A percentile compares a stretch with the other conserved stretches of the same genome.
Evolutionary conservation across 2,113 vertebrate species (phyloP).

Genomic region (Indicator indicator): DNA sequence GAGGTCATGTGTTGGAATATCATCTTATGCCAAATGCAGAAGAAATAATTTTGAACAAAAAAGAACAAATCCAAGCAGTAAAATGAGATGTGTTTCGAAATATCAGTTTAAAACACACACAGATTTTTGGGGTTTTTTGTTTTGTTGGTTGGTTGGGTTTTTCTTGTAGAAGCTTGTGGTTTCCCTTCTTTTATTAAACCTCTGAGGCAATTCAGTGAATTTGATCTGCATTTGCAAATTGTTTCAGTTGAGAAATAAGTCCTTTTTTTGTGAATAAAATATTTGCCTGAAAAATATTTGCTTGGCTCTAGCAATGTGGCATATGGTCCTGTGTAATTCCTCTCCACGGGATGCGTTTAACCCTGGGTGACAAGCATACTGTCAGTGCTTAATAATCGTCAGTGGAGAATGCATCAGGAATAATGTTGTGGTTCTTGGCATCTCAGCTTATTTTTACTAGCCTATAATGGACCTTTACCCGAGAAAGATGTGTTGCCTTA

Average conservation of each 20-base stretch:
- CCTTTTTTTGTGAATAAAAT: slow-evolving; percentile 44
- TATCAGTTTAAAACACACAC: neutral
- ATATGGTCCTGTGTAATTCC: slow-evolving; percentile 30
- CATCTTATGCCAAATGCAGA: neutral
- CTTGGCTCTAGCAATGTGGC: neutral
- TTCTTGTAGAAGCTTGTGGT: neutral
- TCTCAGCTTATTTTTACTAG: neutral
- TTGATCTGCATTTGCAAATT: slow-evolving; percentile 17
- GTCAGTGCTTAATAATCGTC: neutral
- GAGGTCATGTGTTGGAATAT: neutral
- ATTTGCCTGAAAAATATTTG: slow-evolving; percentile 35
- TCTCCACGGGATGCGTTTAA: slow-evolving; percentile 9
- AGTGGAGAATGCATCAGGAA: neutral
- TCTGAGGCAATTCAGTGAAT: slow-evolving; percentile 5
- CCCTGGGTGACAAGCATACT: slow-evolving; percentile 16
- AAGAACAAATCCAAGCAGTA: neutral
- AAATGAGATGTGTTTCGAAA: neutral
- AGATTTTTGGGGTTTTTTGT: neutral
- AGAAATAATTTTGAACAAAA: neutral
- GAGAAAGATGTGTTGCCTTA: neutral
- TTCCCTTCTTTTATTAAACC: slow-evolving; percentile 8
- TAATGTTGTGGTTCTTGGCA: neutral
- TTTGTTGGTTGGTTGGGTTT: neutral
- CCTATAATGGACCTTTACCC: neutral
- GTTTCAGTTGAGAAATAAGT: neutral